Base-by-base conservation (phyloP, 2,113 vertebrate species). In the Oncorhynchus clarkii region DNA sequence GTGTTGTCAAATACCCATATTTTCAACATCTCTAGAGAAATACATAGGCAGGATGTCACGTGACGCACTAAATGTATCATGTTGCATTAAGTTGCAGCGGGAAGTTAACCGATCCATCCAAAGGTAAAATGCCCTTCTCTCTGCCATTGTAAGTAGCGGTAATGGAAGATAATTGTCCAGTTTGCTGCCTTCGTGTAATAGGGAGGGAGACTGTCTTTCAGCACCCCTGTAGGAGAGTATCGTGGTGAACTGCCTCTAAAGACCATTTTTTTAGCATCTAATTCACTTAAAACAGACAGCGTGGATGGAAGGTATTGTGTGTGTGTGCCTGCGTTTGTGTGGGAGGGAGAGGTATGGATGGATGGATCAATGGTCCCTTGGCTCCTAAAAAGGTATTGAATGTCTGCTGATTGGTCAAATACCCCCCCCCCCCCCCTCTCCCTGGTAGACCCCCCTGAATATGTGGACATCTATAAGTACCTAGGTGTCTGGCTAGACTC, bases 381-480 rank as follows among this genome's bases (percentile, higher is more conserved):
- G 85, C 86, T 86, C 86, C 89, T 90, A 92, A 94, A 94, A 93
- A 70, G 77, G 87, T 93, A 93, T 93, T 89, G 93, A 93, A 86
- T 73, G 80, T 86, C 80, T 88, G 89, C 84, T 75, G 80, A n/a
- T 86, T 88, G 90, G 84, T 84, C 83, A 51, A 66, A 18, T 67
- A 34, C 31, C 31, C 5, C 34, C n/a, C n/a, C n/a, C n/a, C n/a
- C n/a, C n/a, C n/a, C n/a, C n/a, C n/a, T n/a, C n/a, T n/a, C n/a
- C n/a, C n/a, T n/a, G n/a, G n/a, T n/a, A n/a, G n/a, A n/a, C n/a
- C n/a, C n/a, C n/a, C n/a, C n/a, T n/a, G n/a, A n/a, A n/a, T n/a
- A n/a, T n/a, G n/a, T n/a, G n/a, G n/a, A n/a, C n/a, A n/a, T n/a
- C n/a, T n/a, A n/a, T n/a, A n/a, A n/a, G n/a, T n/a, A n/a, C n/a